These are phyloP conservation scores for Heliothis peltigera DNA, from an alignment of 2,888 invertebrate genomes.

Conservation along the genomic window DNA sequence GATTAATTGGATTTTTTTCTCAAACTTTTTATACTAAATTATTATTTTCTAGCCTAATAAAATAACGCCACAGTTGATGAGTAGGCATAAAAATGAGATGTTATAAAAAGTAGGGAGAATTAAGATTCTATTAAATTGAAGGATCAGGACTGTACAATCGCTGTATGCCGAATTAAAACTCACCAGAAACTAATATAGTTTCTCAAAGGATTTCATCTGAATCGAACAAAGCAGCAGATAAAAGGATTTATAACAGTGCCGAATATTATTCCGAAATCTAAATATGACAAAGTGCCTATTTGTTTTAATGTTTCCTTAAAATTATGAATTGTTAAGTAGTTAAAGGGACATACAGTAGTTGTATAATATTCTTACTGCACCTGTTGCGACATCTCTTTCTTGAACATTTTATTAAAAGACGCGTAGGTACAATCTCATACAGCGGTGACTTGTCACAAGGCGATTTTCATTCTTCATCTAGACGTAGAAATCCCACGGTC, in stretches of 20 bases:
- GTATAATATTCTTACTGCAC: not conserved
- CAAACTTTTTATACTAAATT: too few species aligned
- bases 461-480: slow-evolving; percentile 1
- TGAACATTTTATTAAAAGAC: not conserved
- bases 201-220: too few species aligned
- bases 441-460: not conserved
- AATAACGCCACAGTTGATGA: too few species aligned
- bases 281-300: not conserved
- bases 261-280: not conserved
- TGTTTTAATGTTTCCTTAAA: not conserved
- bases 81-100: too few species aligned
- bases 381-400: not conserved
- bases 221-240: not conserved
- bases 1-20: too few species aligned
- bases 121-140: too few species aligned
- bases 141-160: too few species aligned
- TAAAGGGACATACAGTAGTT: not conserved
- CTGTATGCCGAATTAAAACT: too few species aligned
- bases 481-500: not conserved
- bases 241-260: not conserved
- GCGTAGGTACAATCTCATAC: not conserved
- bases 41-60: too few species aligned
- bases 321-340: not conserved
- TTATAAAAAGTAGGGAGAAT: too few species aligned
- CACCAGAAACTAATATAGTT: too few species aligned